Conservation (phyloP, 2,113 vertebrate genomes). For the Pampusana beccarii region DNA sequence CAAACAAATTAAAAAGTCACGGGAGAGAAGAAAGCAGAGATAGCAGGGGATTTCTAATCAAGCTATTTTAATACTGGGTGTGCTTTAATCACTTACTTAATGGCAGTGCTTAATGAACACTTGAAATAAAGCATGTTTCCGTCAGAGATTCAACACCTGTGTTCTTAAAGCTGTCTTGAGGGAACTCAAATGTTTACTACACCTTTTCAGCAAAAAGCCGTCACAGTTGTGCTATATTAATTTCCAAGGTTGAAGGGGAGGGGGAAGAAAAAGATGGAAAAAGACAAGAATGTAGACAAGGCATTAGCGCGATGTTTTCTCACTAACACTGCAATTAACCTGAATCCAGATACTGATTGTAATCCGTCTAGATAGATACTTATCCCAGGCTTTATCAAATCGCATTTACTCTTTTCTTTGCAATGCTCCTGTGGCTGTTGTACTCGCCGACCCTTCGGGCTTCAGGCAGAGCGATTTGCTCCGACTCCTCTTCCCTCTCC, state of each 20-base stretch:
- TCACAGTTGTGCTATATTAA: constrained; percentile 4
- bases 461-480: neutral
- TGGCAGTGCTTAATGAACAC: constrained; percentile 41
- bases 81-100: constrained; percentile 57
- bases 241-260: neutral
- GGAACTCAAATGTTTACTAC: constrained; percentile 49
- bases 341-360: neutral
- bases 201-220: constrained; percentile 18
- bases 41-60: constrained; percentile 64
- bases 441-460: rapidly evolving
- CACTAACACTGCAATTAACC: neutral
- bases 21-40: constrained; percentile 29
- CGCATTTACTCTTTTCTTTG: neutral
- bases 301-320: neutral
- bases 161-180: constrained; percentile 58
- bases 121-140: constrained; percentile 54
- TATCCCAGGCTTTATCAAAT: constrained; percentile 18
- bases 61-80: constrained; percentile 57
- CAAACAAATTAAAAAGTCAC: constrained; percentile 51
- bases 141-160: neutral
- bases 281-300: neutral
- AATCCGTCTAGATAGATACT: neutral
- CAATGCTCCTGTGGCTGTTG: neutral
- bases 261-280: neutral
- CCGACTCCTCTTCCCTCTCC: neutral